Evolutionary conservation across 2,888 invertebrate species (phyloP).

Genomic region (Choreutis nemorana): DNA sequence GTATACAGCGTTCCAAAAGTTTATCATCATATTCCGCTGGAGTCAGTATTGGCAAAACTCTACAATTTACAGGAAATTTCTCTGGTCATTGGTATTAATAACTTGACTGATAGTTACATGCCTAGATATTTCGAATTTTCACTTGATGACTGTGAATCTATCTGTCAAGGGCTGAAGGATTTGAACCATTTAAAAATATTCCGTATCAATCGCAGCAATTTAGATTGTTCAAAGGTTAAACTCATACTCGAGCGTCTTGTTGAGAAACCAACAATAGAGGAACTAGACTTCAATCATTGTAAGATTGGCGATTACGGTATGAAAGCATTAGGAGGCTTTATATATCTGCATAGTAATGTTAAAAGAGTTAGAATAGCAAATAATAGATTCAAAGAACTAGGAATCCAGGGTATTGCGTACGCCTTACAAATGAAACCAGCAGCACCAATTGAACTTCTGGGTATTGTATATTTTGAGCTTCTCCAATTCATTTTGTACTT

Average conservation of each 20-base stretch:
- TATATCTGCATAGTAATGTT: constrained; percentile 49
- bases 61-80: constrained; percentile 61
- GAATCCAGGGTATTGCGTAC: constrained; percentile 62
- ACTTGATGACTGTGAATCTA: constrained; percentile 60
- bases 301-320: constrained; percentile 70
- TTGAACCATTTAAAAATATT: constrained; percentile 56
- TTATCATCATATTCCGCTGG: constrained; percentile 67
- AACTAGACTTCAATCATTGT: constrained; percentile 72
- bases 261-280: constrained; percentile 58
- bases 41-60: constrained; percentile 56
- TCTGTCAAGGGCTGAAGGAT: constrained; percentile 59
- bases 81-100: constrained; percentile 44
- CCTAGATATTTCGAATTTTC: constrained; percentile 70
- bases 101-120: constrained; percentile 58
- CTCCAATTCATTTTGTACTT: background rate
- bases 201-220: constrained; percentile 66
- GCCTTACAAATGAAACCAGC: constrained; percentile 56
- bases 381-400: constrained; percentile 60
- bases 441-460: constrained; percentile 51
- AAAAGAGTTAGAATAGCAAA: constrained; percentile 60
- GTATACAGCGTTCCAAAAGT: constrained; percentile 40
- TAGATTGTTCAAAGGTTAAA: constrained; percentile 67
- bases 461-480: constrained; percentile 18
- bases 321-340: constrained; percentile 68
- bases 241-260: constrained; percentile 61